These are phyloP conservation scores for Ictalurus furcatus DNA, from an alignment of 2,113 vertebrate species.

Conservation along the genomic window DNA sequence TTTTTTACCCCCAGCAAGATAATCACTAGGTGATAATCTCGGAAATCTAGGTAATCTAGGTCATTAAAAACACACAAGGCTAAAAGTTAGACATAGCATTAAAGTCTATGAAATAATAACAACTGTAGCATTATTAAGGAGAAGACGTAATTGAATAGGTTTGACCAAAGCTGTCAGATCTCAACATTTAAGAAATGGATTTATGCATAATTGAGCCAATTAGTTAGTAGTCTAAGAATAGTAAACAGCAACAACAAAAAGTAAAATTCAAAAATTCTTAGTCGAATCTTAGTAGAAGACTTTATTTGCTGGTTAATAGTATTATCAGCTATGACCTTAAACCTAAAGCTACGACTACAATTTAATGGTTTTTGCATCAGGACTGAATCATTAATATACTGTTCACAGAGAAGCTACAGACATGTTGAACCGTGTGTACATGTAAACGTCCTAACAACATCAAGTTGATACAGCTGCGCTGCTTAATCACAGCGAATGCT, in stretches of 20 bases:
- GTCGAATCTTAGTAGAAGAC: neutral
- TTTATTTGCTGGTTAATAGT: neutral
- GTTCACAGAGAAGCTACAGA: neutral
- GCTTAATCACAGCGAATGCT: conserved; percentile 13
- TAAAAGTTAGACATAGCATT: neutral
- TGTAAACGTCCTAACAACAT: conserved; percentile 29
- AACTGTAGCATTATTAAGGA: neutral
- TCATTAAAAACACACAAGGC: neutral
- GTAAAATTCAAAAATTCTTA: neutral
- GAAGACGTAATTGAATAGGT: neutral
- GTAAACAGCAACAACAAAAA: neutral
- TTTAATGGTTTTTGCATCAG: neutral
- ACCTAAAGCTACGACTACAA: neutral
- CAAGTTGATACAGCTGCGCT: conserved; percentile 26
- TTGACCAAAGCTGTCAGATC: neutral
- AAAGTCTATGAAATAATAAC: neutral
- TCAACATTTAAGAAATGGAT: neutral
- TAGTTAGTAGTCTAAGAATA: neutral
- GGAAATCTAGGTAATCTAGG: neutral
- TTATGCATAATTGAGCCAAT: neutral
- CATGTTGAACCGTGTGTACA: neutral
- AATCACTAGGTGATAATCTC: too few species aligned
- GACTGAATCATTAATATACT: neutral
- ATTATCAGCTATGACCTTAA: neutral
- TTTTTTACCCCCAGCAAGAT: too few species aligned